Conservation (phyloP, 2,888 invertebrate genomes). For the Amiota mariae region DNA sequence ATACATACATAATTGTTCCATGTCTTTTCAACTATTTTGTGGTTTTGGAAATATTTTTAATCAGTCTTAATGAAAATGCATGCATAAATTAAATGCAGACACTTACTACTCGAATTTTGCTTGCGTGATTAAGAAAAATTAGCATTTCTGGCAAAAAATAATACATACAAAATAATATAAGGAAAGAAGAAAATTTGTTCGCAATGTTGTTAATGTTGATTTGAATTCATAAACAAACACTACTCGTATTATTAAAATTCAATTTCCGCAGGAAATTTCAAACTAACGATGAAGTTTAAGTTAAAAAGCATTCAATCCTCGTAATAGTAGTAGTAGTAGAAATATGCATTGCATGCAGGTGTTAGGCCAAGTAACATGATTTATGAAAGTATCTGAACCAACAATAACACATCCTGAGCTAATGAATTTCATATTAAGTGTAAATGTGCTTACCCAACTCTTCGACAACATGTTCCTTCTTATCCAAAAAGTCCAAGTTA, state of each 20-base stretch:
- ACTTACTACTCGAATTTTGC: not conserved
- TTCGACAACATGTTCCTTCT: not conserved
- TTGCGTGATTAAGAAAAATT: constrained; percentile 15
- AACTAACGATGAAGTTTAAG: not conserved
- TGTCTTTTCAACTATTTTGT: too few species aligned
- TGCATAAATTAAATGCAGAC: not conserved
- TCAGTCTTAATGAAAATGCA: constrained; percentile 13
- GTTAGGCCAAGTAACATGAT: not conserved
- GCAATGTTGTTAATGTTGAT: constrained; percentile 23
- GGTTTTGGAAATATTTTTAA: not conserved
- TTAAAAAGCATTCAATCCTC: not conserved
- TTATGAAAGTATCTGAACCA: not conserved
- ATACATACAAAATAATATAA: not conserved
- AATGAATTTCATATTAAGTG: constrained; percentile 21
- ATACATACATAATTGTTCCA: too few species aligned
- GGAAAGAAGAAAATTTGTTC: constrained; percentile 17
- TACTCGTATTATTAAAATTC: constrained; percentile 58
- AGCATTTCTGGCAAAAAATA: not conserved
- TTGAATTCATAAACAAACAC: constrained; percentile 26
- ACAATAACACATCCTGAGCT: not conserved
- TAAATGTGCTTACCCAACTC: constrained; percentile 17
- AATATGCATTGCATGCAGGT: not conserved
- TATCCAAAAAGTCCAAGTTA: not conserved
- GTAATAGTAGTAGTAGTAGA: not conserved
- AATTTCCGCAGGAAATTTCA: constrained; percentile 51